These are phyloP conservation scores for Euura saliciscinereae DNA, from an alignment of 1,140 invertebrate genomes.

Conservation along the genomic window DNA sequence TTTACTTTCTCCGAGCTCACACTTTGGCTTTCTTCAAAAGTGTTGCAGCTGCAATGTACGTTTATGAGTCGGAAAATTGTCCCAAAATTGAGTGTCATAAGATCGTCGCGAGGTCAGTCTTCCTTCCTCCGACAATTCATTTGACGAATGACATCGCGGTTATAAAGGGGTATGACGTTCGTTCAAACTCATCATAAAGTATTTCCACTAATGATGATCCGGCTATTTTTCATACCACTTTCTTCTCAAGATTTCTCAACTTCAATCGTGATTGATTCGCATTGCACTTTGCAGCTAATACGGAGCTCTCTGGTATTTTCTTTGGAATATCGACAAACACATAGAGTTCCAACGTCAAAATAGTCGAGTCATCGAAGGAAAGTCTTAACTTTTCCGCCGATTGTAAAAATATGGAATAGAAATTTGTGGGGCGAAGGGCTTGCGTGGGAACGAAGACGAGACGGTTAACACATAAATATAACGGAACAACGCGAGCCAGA, in stretches of 20 bases:
- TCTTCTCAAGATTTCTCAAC: background rate
- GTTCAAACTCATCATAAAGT: too few relatives aligned
- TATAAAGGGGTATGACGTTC: too few relatives aligned
- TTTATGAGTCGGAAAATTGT: background rate
- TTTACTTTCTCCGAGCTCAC: conserved; percentile 43
- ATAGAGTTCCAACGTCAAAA: too few relatives aligned
- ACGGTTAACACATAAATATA: conserved; percentile 29
- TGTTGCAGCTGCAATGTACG: background rate
- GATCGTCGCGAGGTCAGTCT: too few relatives aligned
- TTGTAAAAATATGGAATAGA: background rate
- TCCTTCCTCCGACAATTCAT: too few relatives aligned
- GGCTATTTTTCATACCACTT: conserved; percentile 11
- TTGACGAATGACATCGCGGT: background rate
- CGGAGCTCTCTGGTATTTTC: too few relatives aligned
- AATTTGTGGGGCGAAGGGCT: conserved; percentile 11
- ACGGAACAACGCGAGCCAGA: conserved; percentile 20
- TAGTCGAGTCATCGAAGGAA: too few relatives aligned
- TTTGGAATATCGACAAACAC: too few relatives aligned
- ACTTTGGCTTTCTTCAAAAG: conserved; percentile 9
- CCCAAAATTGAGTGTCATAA: background rate
- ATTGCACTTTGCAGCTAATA: too few relatives aligned
- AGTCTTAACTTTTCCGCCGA: too few relatives aligned
- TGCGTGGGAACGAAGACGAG: conserved; percentile 21
- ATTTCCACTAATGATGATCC: background rate
- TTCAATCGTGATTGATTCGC: background rate